Evolutionary conservation across 2,113 vertebrate species (phyloP).

Genomic region (Anoplopoma fimbria): DNA sequence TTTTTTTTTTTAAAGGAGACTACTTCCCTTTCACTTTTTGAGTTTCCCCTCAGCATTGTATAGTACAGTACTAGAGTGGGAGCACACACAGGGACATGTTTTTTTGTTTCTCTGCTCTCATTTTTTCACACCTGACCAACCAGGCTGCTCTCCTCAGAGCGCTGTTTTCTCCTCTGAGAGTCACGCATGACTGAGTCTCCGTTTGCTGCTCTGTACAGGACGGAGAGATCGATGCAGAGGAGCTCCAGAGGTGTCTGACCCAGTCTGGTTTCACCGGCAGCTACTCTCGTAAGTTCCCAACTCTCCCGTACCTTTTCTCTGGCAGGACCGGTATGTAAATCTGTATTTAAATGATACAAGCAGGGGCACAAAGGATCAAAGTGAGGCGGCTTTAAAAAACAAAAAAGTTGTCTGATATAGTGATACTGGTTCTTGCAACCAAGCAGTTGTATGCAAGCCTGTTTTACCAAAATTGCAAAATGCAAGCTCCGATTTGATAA

Average conservation of each 20-base stretch:
- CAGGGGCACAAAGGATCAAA: neutral
- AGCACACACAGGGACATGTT: neutral
- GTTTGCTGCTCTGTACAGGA: slow-evolving; percentile 77
- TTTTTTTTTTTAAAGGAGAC: neutral
- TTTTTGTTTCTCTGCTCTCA: neutral
- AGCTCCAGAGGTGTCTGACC: slow-evolving; percentile 91
- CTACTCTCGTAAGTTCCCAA: slow-evolving; percentile 85
- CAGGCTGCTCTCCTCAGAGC: neutral
- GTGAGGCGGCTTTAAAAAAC: neutral
- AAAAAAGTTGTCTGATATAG: neutral
- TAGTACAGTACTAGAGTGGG: neutral
- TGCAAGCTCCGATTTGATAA: neutral
- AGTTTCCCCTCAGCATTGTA: neutral
- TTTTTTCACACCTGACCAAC: neutral
- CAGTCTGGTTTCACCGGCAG: slow-evolving; percentile 88
- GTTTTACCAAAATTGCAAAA: neutral
- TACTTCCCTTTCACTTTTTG: neutral
- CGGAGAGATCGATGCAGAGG: slow-evolving; percentile 89
- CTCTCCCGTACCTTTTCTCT: neutral
- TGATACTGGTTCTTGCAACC: neutral
- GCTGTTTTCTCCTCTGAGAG: neutral
- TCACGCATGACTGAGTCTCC: neutral
- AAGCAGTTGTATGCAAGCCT: neutral
- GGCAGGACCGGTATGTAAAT: neutral
- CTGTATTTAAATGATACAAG: neutral